Base-by-base conservation (phyloP, 2,888 invertebrate genomes). In the Litoditis marina region DNA sequence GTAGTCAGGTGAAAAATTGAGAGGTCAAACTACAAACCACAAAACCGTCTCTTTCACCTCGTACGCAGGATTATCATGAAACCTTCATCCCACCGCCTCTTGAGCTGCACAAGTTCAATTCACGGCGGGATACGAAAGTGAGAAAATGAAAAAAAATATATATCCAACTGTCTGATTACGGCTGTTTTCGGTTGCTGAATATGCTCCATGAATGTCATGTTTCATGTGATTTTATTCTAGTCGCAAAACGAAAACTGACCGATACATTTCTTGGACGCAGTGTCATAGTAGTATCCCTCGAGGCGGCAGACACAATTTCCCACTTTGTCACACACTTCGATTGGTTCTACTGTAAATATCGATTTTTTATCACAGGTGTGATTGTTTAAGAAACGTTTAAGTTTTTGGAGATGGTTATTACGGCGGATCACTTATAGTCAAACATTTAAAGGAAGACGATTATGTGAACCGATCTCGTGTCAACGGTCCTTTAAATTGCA, bases 301-400 rank as follows among this genome's bases (percentile, higher is more conserved):
- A 69, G 55, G 44, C 70, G 59, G 46, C 77, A 77, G n/a, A 68
- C 66, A 44, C 77, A 77, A 34, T 68, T 65, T 13, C 73, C 75
- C 22, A 66, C 53, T 11, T 58, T 55, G 44, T 75, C 75, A 54
- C 77, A 77, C 27, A 69, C 71, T 60, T 75, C 77, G 25, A 73
- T 39, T 11, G 72, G 60, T 27, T 58, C 47, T 27, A 51, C 62
- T 65, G 56, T n/a, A 61, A 44, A 25, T 16, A 39, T 16, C 39
- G 11, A 39, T 6, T 44, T 22, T 19, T 44, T 19, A 39, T 13
- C 11, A 13, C 39, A n/a, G 39, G 16, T 13, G 39, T 13, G 39
- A 39, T 39, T 13, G 39, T n/a, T n/a, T n/a, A n/a, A n/a, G n/a
- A n/a, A n/a, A n/a, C n/a, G n/a, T n/a, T n/a, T n/a, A n/a, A n/a